Conservation (phyloP, 2,113 vertebrate species). For the Nyctibius bracteatus region DNA sequence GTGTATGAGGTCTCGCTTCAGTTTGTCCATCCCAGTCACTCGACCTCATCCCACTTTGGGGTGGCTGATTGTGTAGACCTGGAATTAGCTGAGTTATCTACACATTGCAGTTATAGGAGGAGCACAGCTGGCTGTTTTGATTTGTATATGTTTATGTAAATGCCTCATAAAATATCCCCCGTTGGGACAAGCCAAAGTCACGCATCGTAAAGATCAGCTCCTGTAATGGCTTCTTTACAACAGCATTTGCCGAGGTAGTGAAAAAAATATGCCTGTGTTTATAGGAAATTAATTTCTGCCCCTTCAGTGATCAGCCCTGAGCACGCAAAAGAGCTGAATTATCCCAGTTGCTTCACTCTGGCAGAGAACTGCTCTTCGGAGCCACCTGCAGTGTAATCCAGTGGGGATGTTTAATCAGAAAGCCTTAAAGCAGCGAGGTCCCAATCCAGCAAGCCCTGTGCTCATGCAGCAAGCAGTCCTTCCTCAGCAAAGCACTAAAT, state of each 20-base stretch:
- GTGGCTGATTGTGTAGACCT: background rate
- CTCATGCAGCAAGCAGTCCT: background rate
- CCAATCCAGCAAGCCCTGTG: background rate
- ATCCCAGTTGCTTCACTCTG: slow-evolving; percentile 33
- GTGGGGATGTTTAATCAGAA: slow-evolving; percentile 12
- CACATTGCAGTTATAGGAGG: background rate
- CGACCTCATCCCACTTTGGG: fast-evolving
- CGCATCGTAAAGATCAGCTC: slow-evolving; percentile 53
- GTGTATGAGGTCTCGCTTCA: fast-evolving
- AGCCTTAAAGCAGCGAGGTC: slow-evolving; percentile 20
- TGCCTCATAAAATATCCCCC: slow-evolving; percentile 52
- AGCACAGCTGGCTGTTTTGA: slow-evolving; percentile 39
- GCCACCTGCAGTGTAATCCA: background rate
- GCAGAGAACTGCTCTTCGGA: background rate
- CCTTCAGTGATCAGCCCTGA: slow-evolving; percentile 60
- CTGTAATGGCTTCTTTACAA: slow-evolving; percentile 58
- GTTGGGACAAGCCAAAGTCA: slow-evolving; percentile 37
- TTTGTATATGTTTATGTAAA: slow-evolving; percentile 66
- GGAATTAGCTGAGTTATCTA: background rate
- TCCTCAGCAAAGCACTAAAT: background rate
- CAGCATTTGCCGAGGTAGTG: slow-evolving; percentile 44
- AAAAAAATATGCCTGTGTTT: slow-evolving; percentile 55
- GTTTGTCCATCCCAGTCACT: background rate
- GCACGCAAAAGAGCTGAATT: slow-evolving; percentile 47
- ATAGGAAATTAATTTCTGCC: slow-evolving; percentile 70